These are phyloP conservation scores for Drosophila nigrodunni DNA, from an alignment of 1,140 invertebrate genomes.

Conservation along the genomic window DNA sequence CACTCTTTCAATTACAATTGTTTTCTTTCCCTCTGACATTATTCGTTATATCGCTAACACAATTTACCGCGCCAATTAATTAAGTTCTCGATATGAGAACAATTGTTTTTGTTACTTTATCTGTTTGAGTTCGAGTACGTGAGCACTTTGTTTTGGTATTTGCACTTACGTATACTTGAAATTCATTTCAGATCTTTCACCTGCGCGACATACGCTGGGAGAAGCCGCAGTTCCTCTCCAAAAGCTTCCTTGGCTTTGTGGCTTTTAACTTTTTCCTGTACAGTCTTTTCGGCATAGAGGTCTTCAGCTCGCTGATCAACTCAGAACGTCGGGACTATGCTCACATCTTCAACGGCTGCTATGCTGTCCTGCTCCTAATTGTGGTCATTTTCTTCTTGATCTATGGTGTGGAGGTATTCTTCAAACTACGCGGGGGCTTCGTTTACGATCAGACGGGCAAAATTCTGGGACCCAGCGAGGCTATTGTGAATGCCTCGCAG, in stretches of 20 bases:
- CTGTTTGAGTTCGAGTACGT: constrained; percentile 28
- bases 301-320: constrained; percentile 85
- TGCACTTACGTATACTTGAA: constrained; percentile 5
- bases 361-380: constrained; percentile 94
- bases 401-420: constrained; percentile 97
- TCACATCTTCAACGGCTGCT: constrained; percentile 96
- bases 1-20: constrained; percentile 29
- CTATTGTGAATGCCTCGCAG: constrained; percentile 92
- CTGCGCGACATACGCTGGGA: constrained; percentile 94
- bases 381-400: constrained; percentile 97
- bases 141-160: constrained; percentile 37
- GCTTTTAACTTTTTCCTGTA: constrained; percentile 96
- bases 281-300: constrained; percentile 92
- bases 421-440: constrained; percentile 91
- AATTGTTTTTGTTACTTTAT: neutral
- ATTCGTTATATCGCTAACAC: constrained; percentile 19
- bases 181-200: constrained; percentile 91
- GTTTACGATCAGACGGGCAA: constrained; percentile 83
- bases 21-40: constrained; percentile 15
- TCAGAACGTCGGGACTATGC: constrained; percentile 76
- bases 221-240: constrained; percentile 94
- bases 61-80: constrained; percentile 51
- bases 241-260: constrained; percentile 96
- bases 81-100: constrained; percentile 26
- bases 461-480: constrained; percentile 76